phyloP scores from a whole-genome alignment of 1,140 invertebrate species.

The Planococcus citri region DNA sequence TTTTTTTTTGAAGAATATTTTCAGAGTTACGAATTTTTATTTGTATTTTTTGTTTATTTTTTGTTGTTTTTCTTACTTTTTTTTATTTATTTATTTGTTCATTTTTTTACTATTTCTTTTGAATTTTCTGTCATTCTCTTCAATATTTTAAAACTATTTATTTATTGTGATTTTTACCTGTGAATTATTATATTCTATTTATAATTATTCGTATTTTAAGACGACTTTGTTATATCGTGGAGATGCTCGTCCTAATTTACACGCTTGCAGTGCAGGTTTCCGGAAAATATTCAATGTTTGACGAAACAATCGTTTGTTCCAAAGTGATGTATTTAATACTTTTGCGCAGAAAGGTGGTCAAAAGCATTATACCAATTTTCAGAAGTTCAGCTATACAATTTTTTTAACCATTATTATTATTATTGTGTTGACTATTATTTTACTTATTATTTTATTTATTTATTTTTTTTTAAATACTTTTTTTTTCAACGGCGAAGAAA shows the following conservation, averaged over 20 bases:
- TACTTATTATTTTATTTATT: conserved; percentile 3
- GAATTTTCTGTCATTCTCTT: neutral
- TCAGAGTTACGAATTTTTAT: neutral
- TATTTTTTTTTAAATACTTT: neutral
- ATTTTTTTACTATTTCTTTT: neutral
- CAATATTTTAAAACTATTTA: neutral
- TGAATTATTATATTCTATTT: neutral
- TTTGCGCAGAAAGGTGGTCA: neutral
- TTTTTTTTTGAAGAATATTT: neutral
- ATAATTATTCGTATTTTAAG: neutral
- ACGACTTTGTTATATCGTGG: neutral
- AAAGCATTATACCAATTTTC: neutral
- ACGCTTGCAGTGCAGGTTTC: neutral
- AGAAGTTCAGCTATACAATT: neutral
- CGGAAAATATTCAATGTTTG: neutral
- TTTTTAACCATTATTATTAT: neutral
- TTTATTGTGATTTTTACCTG: neutral
- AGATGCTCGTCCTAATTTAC: conserved; percentile 2
- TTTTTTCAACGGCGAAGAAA: conserved; percentile 9
- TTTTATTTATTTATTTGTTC: conserved; percentile 1
- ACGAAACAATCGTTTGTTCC: neutral
- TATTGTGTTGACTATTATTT: neutral
- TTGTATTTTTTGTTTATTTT: neutral
- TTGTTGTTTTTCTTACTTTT: conserved; percentile 5
- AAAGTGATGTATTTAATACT: neutral